A percentile compares a stretch with the other conserved stretches of the same genome.
Conservation (phyloP, 2,888 invertebrate species). For the Proisotoma minuta region DNA sequence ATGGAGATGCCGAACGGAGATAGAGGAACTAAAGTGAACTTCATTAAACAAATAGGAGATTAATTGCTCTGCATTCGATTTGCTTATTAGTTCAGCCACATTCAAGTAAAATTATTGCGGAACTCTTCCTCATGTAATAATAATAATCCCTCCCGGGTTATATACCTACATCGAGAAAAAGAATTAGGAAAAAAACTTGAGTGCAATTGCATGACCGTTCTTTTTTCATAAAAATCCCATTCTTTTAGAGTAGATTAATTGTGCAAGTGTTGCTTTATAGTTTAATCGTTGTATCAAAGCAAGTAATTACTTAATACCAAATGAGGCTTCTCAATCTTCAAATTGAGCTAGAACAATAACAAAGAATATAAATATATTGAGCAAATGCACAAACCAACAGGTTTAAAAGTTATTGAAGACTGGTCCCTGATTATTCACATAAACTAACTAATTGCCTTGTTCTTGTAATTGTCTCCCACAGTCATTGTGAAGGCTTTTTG, state of each 20-base stretch:
- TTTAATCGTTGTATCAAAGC: neutral
- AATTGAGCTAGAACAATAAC: neutral
- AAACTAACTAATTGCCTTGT: neutral
- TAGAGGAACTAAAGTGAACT: conserved; percentile 8
- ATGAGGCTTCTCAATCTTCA: neutral
- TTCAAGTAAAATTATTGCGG: too few species aligned
- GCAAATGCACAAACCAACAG: neutral
- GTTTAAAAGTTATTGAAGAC: neutral
- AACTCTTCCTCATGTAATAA: too few species aligned
- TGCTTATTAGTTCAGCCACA: conserved; percentile 14
- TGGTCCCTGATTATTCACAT: neutral
- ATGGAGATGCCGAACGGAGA: conserved; percentile 7
- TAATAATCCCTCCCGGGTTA: too few species aligned
- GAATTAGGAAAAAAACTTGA: too few species aligned
- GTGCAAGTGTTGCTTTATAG: neutral
- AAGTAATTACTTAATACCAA: neutral
- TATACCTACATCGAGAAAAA: too few species aligned
- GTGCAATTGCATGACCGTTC: neutral
- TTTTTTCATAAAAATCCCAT: neutral
- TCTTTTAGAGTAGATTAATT: neutral
- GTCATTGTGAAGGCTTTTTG: neutral
- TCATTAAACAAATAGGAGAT: conserved; percentile 19
- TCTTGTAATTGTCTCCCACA: neutral
- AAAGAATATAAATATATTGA: neutral
- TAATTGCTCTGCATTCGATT: conserved; percentile 14